Percentiles rank a stretch among this genome's conserved stretches.
Conservation (phyloP, 2,113 vertebrate genomes). For the Pelodiscus sinensis region DNA sequence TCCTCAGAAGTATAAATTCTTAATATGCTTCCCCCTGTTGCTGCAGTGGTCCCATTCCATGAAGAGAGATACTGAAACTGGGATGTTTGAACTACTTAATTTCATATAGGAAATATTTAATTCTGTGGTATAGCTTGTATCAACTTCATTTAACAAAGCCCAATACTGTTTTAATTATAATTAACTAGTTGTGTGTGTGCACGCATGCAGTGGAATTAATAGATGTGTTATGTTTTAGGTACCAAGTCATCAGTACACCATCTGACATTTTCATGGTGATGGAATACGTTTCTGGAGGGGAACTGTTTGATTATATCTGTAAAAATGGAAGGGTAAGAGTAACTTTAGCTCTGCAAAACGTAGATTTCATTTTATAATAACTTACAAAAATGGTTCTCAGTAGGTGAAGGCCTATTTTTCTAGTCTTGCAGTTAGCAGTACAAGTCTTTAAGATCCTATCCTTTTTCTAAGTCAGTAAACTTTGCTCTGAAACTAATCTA, state of each 20-base stretch:
- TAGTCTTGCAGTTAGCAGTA: neutral
- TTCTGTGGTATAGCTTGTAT: neutral
- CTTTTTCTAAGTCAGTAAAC: neutral
- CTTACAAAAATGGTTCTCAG: neutral
- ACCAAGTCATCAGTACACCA: conserved; percentile 99
- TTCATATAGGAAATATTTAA: neutral
- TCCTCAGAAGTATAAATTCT: neutral
- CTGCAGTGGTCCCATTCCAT: neutral
- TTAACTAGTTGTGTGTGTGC: neutral
- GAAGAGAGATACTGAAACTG: neutral
- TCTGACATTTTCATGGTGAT: conserved; percentile 99
- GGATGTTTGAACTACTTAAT: neutral
- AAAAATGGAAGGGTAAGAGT: conserved; percentile 97
- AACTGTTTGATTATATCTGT: conserved; percentile 99
- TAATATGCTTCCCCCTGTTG: neutral
- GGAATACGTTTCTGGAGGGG: conserved; percentile 98
- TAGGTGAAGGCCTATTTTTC: neutral
- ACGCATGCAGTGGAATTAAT: conserved; percentile 49
- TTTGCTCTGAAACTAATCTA: neutral
- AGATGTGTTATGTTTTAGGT: conserved; percentile 82
- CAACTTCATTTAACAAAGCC: neutral
- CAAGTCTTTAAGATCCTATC: neutral
- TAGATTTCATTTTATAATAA: neutral
- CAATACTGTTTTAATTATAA: neutral
- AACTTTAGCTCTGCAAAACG: conserved; percentile 24